phyloP scores from a whole-genome alignment of 1,140 invertebrate genomes.

The Apis cerana region DNA sequence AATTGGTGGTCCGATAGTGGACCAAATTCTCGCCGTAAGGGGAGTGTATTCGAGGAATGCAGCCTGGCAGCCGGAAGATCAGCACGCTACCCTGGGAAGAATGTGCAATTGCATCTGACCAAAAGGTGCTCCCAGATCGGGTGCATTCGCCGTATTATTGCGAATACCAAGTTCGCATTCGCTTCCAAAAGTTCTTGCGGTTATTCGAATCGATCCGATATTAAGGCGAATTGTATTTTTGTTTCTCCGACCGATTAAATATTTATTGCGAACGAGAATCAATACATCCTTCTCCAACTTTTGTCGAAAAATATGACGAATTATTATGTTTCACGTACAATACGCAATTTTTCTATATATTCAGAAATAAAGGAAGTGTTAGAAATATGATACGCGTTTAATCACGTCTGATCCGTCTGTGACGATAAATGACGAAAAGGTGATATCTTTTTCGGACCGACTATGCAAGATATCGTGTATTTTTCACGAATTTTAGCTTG shows the following conservation, averaged over 20 bases:
- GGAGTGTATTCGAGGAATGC: constrained; percentile 43
- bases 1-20: constrained; percentile 32
- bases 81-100: constrained; percentile 34
- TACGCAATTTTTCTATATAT: no score
- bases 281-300: no score
- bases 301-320: no score
- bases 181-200: no score
- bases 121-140: constrained; percentile 40
- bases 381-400: neutral
- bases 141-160: constrained; percentile 36
- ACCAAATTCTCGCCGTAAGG: constrained; percentile 31
- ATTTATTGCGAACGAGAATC: no score
- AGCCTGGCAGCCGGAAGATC: constrained; percentile 16
- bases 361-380: no score
- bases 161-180: constrained; percentile 37
- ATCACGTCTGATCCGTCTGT: neutral
- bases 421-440: neutral
- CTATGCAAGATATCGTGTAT: neutral
- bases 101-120: constrained; percentile 52
- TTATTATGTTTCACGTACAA: no score
- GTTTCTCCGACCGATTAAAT: no score
- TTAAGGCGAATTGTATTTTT: neutral
- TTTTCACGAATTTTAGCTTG: constrained; percentile 17
- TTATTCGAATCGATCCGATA: neutral
- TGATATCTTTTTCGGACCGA: neutral